Evolutionary conservation across 2,888 invertebrate species (phyloP), one percentile per base, ranked within the genome.

Genomic region (Candidula unifasciata): DNA sequence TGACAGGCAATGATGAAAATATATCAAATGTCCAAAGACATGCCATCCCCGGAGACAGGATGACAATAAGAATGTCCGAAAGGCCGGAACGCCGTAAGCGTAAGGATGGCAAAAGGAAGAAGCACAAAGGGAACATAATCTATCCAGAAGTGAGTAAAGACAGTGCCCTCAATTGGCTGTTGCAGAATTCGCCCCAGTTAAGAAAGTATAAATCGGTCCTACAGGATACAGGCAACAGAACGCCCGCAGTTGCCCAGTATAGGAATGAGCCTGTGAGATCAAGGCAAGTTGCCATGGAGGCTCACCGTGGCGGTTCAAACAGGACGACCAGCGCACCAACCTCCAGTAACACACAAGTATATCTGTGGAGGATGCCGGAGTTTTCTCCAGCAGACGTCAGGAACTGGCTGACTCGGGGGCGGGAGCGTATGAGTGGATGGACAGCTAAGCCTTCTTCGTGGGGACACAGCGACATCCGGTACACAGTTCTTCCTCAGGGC

Each of bases 401-500:
- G 30, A n/a, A 16, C 1, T 74, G 74, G 74, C 5, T 74, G 27
- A 3, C 13, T 2, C 44, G 16, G 30, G 74, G 74, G n/a, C 52
- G 33, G 8, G 54, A 54, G 0, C 74, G 74, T 6, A 0, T 74
- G 27, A 33, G 18, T 2, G 18, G 54, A 5, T 74, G 54, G 74
- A 30, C 54, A 2, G 5, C 54, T 24, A 74, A 54, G 37, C 35
- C 21, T 2, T 35, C 33, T 3, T 1, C 64, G 5, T n/a, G 77
- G 77, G 54, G 18, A 13, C 77, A 37, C 54, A 24, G 37, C 21
- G 64, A 78, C 35, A 35, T 78, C 60, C 33, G 18, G n/a, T 78
- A 78, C 77, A 37, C 77, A 3, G 77, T 78, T 64, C 30, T 78
- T 13, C 77, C 77, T 60, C 77, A 78, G n/a, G 64, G 10, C 3